A percentile compares a stretch with the other conserved stretches of the same genome.
phyloP scores from a whole-genome alignment of 2,797 vertebrate species.

The Erpetoichthys calabaricus region DNA sequence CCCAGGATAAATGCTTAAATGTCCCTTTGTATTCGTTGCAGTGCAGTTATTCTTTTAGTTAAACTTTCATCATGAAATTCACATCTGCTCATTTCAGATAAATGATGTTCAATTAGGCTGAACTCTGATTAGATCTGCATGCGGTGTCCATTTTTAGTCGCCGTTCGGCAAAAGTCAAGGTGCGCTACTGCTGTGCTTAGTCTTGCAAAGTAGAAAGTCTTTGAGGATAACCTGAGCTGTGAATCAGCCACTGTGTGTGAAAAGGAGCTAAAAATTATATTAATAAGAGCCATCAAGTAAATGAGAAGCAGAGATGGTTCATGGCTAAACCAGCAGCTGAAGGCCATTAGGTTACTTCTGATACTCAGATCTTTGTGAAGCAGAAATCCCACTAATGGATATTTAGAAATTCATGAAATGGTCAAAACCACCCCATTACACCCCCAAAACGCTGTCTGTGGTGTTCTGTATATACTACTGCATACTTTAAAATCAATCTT shows the following conservation, averaged over 20 bases:
- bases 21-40: not conserved
- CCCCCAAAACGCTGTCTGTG: too few relatives aligned
- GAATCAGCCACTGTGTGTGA: not conserved
- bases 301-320: too few relatives aligned
- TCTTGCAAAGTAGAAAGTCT: not conserved
- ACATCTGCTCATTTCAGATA: not conserved
- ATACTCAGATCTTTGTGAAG: too few relatives aligned
- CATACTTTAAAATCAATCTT: too few relatives aligned
- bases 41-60: not conserved
- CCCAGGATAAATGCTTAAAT: not conserved
- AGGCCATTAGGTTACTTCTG: too few relatives aligned
- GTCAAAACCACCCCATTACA: too few relatives aligned
- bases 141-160: not conserved
- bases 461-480: too few relatives aligned
- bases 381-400: too few relatives aligned
- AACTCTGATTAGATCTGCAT: not conserved
- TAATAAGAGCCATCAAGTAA: too few relatives aligned
- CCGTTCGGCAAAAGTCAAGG: not conserved
- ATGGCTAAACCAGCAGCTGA: too few relatives aligned
- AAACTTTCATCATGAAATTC: not conserved
- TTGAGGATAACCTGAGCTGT: not conserved
- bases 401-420: too few relatives aligned
- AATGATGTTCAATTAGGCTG: not conserved
- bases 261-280: too few relatives aligned
- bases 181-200: not conserved